Conservation (phyloP, 35 echinoderm and acorn worm species). For the Diadema setosum region DNA sequence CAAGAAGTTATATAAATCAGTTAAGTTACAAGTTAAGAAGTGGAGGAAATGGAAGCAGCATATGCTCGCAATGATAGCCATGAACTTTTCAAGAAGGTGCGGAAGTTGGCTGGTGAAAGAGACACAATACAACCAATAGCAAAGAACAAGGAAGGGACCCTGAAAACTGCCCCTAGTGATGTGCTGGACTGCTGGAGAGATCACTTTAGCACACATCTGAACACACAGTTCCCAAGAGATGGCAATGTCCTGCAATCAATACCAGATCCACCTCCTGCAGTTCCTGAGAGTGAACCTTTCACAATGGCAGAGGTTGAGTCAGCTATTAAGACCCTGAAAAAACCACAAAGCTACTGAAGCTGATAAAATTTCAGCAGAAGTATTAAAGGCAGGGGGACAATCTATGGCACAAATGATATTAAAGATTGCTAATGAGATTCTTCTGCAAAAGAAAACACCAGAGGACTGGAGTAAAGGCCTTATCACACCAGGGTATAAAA, state of each 20-base stretch:
- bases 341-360: background rate
- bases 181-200: slow-evolving; percentile 8
- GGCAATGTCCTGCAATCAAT: background rate
- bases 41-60: background rate
- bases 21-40: background rate
- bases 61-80: background rate
- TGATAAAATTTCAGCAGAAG: background rate
- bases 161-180: background rate
- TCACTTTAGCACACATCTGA: background rate
- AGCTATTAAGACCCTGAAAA: background rate
- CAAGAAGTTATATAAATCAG: background rate
- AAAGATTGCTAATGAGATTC: background rate
- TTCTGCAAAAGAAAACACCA: background rate
- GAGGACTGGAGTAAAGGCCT: slow-evolving; percentile 20
- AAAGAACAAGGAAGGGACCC: background rate
- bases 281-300: background rate
- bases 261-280: background rate
- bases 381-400: background rate
- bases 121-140: background rate
- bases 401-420: background rate
- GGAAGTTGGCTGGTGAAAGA: background rate
- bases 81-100: background rate
- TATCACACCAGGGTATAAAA: slow-evolving; percentile 30
- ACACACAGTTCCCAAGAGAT: slow-evolving; percentile 7
- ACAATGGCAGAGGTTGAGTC: background rate